These are phyloP conservation scores for Hydrochoerus hydrochaeris DNA, from an alignment of 2,113 vertebrate genomes.

Conservation along the genomic window DNA sequence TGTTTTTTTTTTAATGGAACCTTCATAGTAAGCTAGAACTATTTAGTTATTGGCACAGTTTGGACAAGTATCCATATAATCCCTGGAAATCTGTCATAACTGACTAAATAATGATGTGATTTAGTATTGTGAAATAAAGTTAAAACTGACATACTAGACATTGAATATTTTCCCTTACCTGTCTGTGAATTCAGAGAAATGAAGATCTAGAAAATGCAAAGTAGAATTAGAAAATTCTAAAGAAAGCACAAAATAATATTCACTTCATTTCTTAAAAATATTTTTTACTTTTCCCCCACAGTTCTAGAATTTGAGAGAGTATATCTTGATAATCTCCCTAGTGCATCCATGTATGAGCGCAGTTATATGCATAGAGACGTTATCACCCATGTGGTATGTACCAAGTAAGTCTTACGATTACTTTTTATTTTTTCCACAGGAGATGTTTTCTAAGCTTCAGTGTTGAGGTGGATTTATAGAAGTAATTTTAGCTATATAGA, in stretches of 20 bases:
- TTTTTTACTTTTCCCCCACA: slow-evolving; percentile 69
- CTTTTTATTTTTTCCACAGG: neutral
- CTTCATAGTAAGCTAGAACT: slow-evolving; percentile 28
- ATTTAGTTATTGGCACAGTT: neutral
- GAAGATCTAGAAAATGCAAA: slow-evolving; percentile 36
- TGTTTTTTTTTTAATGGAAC: neutral
- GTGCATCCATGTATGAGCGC: slow-evolving; percentile 96
- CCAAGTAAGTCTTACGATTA: slow-evolving; percentile 90
- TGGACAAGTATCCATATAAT: neutral
- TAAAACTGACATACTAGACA: neutral
- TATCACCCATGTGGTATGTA: slow-evolving; percentile 95
- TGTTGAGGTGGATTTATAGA: slow-evolving; percentile 35
- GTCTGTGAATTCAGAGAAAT: neutral
- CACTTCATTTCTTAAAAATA: slow-evolving; percentile 13
- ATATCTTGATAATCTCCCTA: slow-evolving; percentile 96
- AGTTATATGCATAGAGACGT: slow-evolving; percentile 99
- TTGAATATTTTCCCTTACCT: slow-evolving; percentile 19
- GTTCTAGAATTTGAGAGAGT: slow-evolving; percentile 96
- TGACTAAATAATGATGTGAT: neutral
- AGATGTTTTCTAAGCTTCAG: neutral
- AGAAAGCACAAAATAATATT: neutral
- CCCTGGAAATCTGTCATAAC: neutral
- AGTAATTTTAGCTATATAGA: slow-evolving; percentile 25
- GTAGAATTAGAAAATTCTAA: slow-evolving; percentile 35
- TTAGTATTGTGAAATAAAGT: slow-evolving; percentile 7